These are phyloP conservation scores for Fringilla coelebs DNA, from an alignment of 2,797 vertebrate species.

Conservation along the genomic window DNA sequence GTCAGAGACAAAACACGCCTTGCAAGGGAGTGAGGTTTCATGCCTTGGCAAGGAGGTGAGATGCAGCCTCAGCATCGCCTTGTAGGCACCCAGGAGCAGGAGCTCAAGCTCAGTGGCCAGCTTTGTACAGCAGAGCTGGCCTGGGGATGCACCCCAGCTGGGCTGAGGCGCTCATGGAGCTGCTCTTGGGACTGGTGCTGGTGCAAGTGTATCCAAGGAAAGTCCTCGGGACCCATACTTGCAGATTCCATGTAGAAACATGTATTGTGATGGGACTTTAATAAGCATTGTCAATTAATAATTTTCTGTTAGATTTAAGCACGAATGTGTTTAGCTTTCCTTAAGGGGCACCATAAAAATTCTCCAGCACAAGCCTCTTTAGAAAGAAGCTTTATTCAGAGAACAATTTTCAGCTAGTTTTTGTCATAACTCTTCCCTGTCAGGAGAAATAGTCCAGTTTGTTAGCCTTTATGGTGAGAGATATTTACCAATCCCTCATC, in stretches of 20 bases:
- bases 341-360: background rate
- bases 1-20: background rate
- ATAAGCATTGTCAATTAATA: background rate
- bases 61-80: background rate
- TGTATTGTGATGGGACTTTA: background rate
- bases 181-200: background rate
- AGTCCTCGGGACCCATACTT: background rate
- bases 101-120: background rate
- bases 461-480: background rate
- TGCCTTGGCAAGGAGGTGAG: background rate
- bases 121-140: background rate
- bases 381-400: background rate
- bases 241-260: background rate
- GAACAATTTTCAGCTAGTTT: background rate
- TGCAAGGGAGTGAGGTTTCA: background rate
- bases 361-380: background rate
- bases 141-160: accelerated
- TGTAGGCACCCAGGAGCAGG: background rate
- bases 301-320: background rate
- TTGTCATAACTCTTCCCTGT: background rate
- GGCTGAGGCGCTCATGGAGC: background rate
- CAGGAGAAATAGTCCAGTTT: background rate
- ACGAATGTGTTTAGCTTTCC: background rate
- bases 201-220: background rate
- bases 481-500: background rate